A percentile compares a stretch with the other conserved stretches of the same genome.
Evolutionary conservation across 2,113 vertebrate genomes (phyloP).

Genomic region (Alectura lathami): DNA sequence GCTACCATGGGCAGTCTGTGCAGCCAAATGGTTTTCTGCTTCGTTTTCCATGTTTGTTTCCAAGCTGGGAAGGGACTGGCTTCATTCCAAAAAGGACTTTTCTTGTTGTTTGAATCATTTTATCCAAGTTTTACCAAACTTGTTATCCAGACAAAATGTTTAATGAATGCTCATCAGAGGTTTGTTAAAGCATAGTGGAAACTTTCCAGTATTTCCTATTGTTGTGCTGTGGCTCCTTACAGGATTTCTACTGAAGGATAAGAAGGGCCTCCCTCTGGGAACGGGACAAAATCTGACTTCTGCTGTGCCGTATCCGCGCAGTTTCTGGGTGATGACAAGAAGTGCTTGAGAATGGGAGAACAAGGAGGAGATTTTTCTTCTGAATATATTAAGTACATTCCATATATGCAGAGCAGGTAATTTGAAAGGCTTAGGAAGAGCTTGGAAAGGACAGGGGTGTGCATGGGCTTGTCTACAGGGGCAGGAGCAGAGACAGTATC

Average conservation of each 20-base stretch:
- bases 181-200: not conserved
- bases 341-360: not conserved
- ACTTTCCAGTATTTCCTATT: not conserved
- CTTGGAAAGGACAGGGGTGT: not conserved
- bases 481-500: not conserved
- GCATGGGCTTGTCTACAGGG: not conserved
- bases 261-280: not conserved
- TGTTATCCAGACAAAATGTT: not conserved
- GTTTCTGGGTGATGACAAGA: not conserved
- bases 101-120: not conserved
- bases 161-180: not conserved
- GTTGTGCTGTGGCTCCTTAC: not conserved
- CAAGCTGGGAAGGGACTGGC: not conserved
- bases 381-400: not conserved
- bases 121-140: not conserved
- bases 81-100: not conserved
- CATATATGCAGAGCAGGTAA: not conserved
- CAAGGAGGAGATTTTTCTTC: not conserved
- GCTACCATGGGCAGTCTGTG: accelerated
- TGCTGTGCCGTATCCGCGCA: accelerated
- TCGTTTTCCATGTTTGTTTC: not conserved
- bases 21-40: not conserved
- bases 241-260: not conserved
- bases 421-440: not conserved
- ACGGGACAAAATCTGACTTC: not conserved